Percentiles rank a stretch among this genome's conserved stretches.
phyloP scores from a whole-genome alignment of 2,113 vertebrate species.

The Tragelaphus imberbis region DNA sequence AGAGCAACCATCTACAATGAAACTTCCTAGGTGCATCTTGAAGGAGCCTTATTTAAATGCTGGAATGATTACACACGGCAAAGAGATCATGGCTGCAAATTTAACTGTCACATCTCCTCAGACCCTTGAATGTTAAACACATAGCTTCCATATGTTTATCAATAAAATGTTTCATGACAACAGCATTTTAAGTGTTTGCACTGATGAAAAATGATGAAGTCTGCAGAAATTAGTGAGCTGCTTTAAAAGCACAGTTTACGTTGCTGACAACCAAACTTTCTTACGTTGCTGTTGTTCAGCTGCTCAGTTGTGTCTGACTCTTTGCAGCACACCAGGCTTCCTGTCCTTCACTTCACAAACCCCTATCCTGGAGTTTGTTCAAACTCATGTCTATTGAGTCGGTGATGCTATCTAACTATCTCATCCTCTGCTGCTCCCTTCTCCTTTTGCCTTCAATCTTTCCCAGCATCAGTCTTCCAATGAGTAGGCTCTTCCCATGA shows the following conservation, averaged over 20 bases:
- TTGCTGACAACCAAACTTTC: neutral
- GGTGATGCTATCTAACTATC: neutral
- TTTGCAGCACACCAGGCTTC: neutral
- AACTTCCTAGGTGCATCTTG: neutral
- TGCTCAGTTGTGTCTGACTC: neutral
- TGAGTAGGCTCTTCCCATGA: neutral
- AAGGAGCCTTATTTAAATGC: constrained; percentile 32
- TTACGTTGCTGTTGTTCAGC: neutral
- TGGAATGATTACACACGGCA: neutral
- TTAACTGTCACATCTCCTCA: neutral
- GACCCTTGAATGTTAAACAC: neutral
- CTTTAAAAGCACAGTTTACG: neutral
- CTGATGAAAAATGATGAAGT: neutral
- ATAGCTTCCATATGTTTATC: neutral
- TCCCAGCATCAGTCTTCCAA: neutral
- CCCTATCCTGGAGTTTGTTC: neutral
- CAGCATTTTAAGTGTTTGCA: neutral
- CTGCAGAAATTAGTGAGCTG: neutral
- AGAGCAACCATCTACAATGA: neutral
- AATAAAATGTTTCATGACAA: neutral
- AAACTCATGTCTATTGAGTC: neutral
- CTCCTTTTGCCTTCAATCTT: neutral
- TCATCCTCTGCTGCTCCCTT: neutral
- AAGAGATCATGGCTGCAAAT: neutral
- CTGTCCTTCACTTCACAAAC: neutral